Base-by-base conservation (phyloP, 2,888 invertebrate genomes). In the Drepanosiphum platanoidis region DNA sequence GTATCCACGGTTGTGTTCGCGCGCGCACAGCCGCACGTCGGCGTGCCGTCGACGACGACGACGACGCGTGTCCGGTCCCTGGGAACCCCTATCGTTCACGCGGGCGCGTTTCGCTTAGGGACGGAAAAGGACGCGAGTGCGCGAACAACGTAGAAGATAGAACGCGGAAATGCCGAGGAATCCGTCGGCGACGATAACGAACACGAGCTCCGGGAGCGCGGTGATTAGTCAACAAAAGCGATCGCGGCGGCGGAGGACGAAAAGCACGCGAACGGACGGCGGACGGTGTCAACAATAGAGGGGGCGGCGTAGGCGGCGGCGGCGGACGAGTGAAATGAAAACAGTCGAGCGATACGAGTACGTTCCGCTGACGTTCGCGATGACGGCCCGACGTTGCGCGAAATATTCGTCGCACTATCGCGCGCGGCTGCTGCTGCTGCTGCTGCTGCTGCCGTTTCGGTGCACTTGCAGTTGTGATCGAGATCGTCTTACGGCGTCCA, bases 31-130 rank as follows among this genome's bases (percentile, higher is more conserved):
- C 81, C 81, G 61, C 72, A 82, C 18, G 71, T 72, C 81, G 71
- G 81, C 71, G 81, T 61, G 81, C 61, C 52, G 80, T 72, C 81
- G 81, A 72, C 81, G 80, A 82, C 81, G 81, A 72, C 81, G 71
- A 82, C 71, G 71, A 72, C 71, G 81, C 81, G 81, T 82, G 71
- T 72, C 61, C 81, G 81, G 71, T 82, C 81, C 81, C 71, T 82
- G 32, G 58, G 71, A 39, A 82, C 71, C 81, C 71, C 81, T 82
- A 82, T 82, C 71, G 71, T 82, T 72, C 81, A 82, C 81, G 9
- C 30, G 22, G 30, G 39, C 39, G 39, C 32, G 72, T 71, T 39
- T 39, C 71, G 70, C 71, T 81, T 13, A 36, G 39, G 7, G 13
- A 71, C 58, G 18, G 30, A 39, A 36, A 70, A 34, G 4, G 58